phyloP scores from a whole-genome alignment of 2,113 vertebrate species.

The Perccottus glenii region DNA sequence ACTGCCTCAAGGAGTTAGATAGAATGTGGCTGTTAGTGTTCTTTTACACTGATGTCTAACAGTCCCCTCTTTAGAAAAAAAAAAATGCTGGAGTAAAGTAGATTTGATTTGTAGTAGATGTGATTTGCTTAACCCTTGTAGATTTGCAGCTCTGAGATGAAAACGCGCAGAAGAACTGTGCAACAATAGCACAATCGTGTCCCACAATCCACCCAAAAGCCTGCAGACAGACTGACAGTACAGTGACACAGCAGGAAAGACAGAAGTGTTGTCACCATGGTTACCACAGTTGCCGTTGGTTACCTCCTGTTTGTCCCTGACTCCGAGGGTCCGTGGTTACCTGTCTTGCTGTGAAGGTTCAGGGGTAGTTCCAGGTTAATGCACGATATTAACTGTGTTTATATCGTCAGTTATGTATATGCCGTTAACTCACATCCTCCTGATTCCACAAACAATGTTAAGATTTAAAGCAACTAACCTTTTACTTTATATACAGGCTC shows the following conservation, averaged over 20 bases:
- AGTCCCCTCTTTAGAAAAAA: neutral
- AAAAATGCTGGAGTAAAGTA: constrained; percentile 9
- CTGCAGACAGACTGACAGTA: constrained; percentile 44
- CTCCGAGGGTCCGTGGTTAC: constrained; percentile 56
- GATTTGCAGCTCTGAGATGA: constrained; percentile 48
- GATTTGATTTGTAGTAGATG: too few species aligned
- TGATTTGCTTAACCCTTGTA: constrained; percentile 23
- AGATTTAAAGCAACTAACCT: too few species aligned
- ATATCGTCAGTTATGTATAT: neutral
- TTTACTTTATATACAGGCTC: too few species aligned
- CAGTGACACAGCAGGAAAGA: constrained; percentile 66
- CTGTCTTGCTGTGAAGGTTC: constrained; percentile 77
- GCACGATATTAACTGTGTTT: constrained; percentile 11
- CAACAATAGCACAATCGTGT: neutral
- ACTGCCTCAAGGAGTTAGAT: too few species aligned
- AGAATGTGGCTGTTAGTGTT: too few species aligned
- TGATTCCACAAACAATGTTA: too few species aligned
- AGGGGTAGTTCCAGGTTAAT: constrained; percentile 62
- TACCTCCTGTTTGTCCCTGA: constrained; percentile 79
- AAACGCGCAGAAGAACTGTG: constrained; percentile 25
- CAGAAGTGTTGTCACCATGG: constrained; percentile 51
- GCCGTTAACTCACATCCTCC: neutral
- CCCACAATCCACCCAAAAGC: constrained; percentile 1
- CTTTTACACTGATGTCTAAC: neutral
- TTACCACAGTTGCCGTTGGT: constrained; percentile 53